Base-by-base conservation (phyloP, 92 coral and sea anemone species). In the Galaxea fascicularis region DNA sequence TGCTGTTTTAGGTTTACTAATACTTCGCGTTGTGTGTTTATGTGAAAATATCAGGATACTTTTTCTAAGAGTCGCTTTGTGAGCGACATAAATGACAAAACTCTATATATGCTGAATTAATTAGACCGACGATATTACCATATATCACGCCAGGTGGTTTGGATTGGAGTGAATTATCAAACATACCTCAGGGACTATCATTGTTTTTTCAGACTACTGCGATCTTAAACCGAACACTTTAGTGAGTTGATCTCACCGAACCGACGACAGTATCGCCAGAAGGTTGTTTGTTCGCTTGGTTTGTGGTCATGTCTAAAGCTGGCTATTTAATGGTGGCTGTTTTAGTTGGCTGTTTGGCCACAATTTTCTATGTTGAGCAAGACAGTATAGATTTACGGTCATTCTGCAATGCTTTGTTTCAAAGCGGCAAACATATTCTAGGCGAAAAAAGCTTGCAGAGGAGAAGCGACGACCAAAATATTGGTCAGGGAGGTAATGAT, bases 341-440 rank as follows among this genome's bases (percentile, higher is more conserved):
- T 35, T 80, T 86, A 45, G 86, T 79, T 57, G 90, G 90, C 21
- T 86, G 51, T 41, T 79, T 86, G 78, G 90, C 90, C 70, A 86
- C 90, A 44, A 21, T 80, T 79, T 80, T 86, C 28, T 86, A 52
- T 28, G 45, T 79, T 12, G 77, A 73, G 69, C 71, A 39, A 21
- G 77, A 71, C 44, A 71, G 70, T 70, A 58, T 82, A 54, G 86
- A 71, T 46, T 9, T 54, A 6, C 22, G 71, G 15, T 57, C 21
- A 28, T 53, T 70, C 41, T 70, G 86, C 60, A 57, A 57, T 35
- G 67, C 25, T 70, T 56, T 82, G 45, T 57, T 56, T 44, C 78
- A 82, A 68, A 58, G 56, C 21, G 68, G 54, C 14, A 18, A 31
- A 16, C 54, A 53, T 39, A 39, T 25, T 54, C 56, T 24, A 18